Percentiles rank a stretch among this genome's conserved stretches.
Conservation (phyloP, 2,797 vertebrate genomes). For the Pygocentrus nattereri region DNA sequence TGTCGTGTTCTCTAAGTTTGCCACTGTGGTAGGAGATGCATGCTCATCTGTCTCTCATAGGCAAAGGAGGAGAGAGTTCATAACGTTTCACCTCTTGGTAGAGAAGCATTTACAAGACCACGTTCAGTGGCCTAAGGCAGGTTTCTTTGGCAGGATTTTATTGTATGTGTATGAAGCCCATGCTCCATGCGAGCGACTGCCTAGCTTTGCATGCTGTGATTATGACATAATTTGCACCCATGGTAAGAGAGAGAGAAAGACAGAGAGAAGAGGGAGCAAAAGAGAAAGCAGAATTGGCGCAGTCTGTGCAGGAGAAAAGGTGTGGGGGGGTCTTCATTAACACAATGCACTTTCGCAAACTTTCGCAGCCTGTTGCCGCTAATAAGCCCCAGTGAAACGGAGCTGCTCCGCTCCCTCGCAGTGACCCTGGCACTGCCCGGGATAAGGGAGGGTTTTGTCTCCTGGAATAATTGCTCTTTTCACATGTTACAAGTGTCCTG, state of each 20-base stretch:
- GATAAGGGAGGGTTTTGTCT: conserved; percentile 86
- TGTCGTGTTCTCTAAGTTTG: background rate
- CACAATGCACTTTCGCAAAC: conserved; percentile 82
- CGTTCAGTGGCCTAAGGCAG: background rate
- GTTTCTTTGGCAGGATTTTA: background rate
- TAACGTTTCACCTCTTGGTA: background rate
- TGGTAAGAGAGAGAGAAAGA: conserved; percentile 55
- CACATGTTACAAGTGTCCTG: conserved; percentile 87
- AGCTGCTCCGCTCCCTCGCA: conserved; percentile 76
- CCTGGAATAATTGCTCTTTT: conserved; percentile 88
- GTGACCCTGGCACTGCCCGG: conserved; percentile 80
- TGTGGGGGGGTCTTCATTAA: conserved; percentile 76
- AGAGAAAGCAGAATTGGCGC: conserved; percentile 63
- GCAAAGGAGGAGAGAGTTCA: background rate
- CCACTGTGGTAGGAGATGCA: background rate
- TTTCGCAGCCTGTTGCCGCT: conserved; percentile 78
- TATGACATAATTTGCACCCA: conserved; percentile 83
- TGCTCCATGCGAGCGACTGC: conserved; percentile 56
- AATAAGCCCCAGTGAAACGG: conserved; percentile 82
- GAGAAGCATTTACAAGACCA: background rate
- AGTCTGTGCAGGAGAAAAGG: conserved; percentile 64
- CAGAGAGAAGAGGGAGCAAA: conserved; percentile 11
- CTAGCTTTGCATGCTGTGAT: conserved; percentile 77
- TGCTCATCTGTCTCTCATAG: background rate
- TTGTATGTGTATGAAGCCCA: background rate